Conservation (phyloP, 2,113 vertebrate species). For the Menura novaehollandiae region DNA sequence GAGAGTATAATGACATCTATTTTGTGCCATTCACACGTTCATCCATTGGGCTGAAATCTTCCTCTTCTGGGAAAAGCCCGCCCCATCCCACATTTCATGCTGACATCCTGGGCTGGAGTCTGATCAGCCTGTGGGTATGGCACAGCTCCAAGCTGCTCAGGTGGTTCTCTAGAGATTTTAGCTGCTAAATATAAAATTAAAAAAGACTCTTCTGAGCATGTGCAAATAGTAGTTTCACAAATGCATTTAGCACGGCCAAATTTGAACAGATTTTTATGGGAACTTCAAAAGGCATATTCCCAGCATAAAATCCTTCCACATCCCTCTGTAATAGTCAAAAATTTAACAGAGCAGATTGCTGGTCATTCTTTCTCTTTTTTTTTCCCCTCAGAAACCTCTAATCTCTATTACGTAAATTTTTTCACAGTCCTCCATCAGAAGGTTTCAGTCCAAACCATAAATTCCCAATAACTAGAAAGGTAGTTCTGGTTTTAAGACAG, state of each 20-base stretch:
- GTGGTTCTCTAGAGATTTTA: constrained; percentile 4
- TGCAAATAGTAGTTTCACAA: constrained; percentile 12
- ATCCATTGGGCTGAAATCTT: not conserved
- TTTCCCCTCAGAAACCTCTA: not conserved
- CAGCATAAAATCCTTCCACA: not conserved
- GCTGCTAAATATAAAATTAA: not conserved
- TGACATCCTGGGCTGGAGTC: not conserved
- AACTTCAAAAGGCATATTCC: constrained; percentile 30
- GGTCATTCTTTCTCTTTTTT: not conserved
- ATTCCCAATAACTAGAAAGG: not conserved
- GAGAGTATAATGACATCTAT: not conserved
- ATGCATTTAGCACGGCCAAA: not conserved
- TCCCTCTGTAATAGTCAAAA: not conserved
- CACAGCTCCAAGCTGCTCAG: constrained; percentile 7
- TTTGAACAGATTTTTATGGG: constrained; percentile 19
- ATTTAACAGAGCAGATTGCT: not conserved
- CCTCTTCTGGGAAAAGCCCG: not conserved
- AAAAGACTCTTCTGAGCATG: not conserved
- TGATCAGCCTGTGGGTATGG: not conserved
- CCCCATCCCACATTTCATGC: not conserved
- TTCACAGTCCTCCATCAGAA: not conserved
- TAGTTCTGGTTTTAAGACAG: not conserved
- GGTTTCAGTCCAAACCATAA: not conserved
- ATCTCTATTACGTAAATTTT: not conserved
- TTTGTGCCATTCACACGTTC: not conserved